These are phyloP conservation scores for Fregetta grallaria DNA, from an alignment of 2,113 vertebrate genomes.

Conservation along the genomic window DNA sequence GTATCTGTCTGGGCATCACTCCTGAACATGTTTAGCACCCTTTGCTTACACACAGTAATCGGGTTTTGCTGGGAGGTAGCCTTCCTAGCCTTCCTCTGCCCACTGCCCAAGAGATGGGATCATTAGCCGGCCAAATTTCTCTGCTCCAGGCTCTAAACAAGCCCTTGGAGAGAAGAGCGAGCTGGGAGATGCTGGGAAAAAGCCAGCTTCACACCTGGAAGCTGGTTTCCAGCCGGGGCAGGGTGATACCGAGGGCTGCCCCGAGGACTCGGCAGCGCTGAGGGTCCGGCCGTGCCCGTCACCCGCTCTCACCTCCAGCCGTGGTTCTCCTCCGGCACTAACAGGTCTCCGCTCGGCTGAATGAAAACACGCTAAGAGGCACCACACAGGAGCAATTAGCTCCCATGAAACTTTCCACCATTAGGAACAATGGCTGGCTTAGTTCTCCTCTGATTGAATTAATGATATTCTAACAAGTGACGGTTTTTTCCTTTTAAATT, in stretches of 20 bases:
- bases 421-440: conserved; percentile 17
- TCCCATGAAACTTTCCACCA: background rate
- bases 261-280: background rate
- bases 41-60: background rate
- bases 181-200: background rate
- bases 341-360: background rate
- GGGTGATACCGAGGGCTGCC: background rate
- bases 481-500: conserved; percentile 6
- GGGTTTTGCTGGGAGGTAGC: background rate
- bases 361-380: background rate
- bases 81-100: background rate
- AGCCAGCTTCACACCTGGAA: background rate
- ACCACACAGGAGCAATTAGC: conserved; percentile 32
- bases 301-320: background rate
- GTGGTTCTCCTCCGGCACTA: background rate
- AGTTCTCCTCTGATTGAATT: conserved; percentile 10
- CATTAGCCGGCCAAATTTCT: background rate
- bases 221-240: background rate
- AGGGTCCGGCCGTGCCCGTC: background rate
- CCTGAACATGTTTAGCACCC: background rate
- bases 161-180: background rate
- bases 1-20: background rate
- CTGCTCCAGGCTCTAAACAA: background rate
- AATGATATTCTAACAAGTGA: conserved; percentile 11
- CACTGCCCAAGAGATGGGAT: background rate